Evolutionary conservation across 2,888 invertebrate genomes (phyloP).

Genomic region (Entomobrya multifasciata): DNA sequence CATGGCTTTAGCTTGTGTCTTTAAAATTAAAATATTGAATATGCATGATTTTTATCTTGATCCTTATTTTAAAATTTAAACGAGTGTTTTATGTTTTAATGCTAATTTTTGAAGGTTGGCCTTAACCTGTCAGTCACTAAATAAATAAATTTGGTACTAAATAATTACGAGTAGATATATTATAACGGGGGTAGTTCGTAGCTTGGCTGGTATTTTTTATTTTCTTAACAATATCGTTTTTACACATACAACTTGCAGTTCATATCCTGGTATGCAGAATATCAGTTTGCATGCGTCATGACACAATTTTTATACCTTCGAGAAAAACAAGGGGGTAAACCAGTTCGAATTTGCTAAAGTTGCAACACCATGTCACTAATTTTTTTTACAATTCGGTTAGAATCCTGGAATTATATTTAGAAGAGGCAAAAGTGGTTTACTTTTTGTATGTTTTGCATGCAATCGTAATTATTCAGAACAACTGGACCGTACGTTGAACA

Average conservation of each 20-base stretch:
- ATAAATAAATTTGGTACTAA: no score
- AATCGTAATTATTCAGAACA: constrained; percentile 28
- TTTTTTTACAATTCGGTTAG: constrained; percentile 2
- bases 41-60: background rate
- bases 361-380: constrained; percentile 59
- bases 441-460: constrained; percentile 4
- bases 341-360: constrained; percentile 65
- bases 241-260: no score
- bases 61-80: no score
- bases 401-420: constrained; percentile 15
- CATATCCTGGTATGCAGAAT: no score
- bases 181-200: no score
- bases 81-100: no score
- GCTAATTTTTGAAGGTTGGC: no score
- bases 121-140: no score
- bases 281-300: constrained; percentile 8
- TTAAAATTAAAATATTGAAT: background rate
- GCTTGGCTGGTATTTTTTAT: no score
- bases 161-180: no score
- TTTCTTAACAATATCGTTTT: no score
- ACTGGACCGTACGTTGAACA: background rate
- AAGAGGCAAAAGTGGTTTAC: constrained; percentile 24
- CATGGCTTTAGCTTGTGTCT: no score
- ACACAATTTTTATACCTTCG: constrained; percentile 16
- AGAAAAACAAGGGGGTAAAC: constrained; percentile 32